Conservation (phyloP, 2,797 vertebrate genomes). For the Falco peregrinus region DNA sequence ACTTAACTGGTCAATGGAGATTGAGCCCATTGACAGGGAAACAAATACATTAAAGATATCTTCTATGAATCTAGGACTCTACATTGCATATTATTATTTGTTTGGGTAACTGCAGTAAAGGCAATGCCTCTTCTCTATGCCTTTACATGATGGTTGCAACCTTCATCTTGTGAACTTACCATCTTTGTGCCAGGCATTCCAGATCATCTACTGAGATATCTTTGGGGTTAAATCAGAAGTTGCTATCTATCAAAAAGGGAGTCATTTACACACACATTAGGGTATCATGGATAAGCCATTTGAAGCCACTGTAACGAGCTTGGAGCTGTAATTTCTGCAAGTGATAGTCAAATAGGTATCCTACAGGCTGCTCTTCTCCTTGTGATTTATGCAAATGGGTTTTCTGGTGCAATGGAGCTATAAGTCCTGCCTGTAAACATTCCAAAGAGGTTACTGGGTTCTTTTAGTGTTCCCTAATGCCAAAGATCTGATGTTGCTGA, state of each 20-base stretch:
- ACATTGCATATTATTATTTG: not conserved
- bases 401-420: not conserved
- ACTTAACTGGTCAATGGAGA: not conserved
- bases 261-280: not conserved
- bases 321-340: not conserved
- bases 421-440: not conserved
- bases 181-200: not conserved
- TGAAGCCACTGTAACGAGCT: not conserved
- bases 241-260: not conserved
- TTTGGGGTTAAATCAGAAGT: not conserved
- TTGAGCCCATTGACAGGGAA: not conserved
- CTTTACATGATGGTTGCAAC: not conserved
- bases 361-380: not conserved
- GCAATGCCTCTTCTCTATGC: not conserved
- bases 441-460: not conserved
- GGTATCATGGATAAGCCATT: not conserved
- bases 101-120: not conserved
- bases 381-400: not conserved
- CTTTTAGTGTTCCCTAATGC: not conserved
- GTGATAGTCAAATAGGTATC: not conserved
- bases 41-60: not conserved
- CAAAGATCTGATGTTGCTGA: not conserved
- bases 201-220: not conserved
- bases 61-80: not conserved
- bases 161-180: not conserved